Percentiles rank a stretch among this genome's conserved stretches.
phyloP scores from a whole-genome alignment of 2,113 vertebrate genomes.

The Alosa alosa region DNA sequence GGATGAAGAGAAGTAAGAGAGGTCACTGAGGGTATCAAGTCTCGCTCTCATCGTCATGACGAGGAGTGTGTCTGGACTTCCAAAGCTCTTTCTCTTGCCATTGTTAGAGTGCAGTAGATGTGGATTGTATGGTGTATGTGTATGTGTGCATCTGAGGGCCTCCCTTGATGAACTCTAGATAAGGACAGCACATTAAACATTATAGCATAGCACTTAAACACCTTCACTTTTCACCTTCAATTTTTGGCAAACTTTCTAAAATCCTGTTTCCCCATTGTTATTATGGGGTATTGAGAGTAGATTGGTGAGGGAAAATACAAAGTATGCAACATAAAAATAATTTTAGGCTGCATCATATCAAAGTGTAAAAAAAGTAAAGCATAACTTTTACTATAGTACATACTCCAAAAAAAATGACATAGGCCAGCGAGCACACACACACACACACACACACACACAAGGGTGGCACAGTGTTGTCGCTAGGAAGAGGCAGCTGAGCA shows the following conservation, averaged over 20 bases:
- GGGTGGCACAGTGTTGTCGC: slow-evolving; percentile 24
- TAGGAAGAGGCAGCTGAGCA: slow-evolving; percentile 40
- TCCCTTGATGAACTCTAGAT: not conserved
- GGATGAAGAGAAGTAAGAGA: not conserved
- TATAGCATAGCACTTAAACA: no score
- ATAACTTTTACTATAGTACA: not conserved
- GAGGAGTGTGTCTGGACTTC: not conserved
- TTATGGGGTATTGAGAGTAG: no score
- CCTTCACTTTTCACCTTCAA: no score
- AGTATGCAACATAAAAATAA: no score
- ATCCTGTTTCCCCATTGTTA: no score
- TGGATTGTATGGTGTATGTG: not conserved
- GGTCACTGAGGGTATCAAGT: not conserved
- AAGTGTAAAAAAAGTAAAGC: not conserved
- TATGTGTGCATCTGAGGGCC: not conserved
- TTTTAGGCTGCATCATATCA: not conserved
- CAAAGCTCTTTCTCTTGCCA: not conserved
- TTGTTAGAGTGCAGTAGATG: not conserved
- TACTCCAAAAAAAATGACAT: slow-evolving; percentile 2
- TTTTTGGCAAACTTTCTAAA: no score
- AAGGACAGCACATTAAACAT: not conserved
- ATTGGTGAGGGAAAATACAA: no score
- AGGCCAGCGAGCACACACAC: not conserved
- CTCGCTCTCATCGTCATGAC: not conserved
- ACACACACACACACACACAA: slow-evolving; percentile 17